phyloP scores from a whole-genome alignment of 2,888 invertebrate genomes.

The Axea sp. region DNA sequence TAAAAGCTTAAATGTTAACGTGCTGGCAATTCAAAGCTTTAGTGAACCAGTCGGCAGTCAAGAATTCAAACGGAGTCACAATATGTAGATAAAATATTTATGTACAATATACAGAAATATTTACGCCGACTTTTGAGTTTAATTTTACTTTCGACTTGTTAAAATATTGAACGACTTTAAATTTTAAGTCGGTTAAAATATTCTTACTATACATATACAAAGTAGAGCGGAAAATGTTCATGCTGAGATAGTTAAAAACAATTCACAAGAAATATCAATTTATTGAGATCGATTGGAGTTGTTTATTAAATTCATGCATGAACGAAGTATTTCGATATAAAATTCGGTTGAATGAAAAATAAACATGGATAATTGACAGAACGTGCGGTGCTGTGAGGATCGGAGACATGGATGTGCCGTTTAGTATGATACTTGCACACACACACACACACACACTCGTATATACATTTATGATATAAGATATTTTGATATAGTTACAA shows the following conservation, averaged over 20 bases:
- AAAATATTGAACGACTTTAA: too few relatives aligned
- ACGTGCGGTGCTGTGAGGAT: conserved; percentile 77
- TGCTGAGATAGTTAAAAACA: conserved; percentile 28
- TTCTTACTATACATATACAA: too few relatives aligned
- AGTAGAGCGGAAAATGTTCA: conserved; percentile 28
- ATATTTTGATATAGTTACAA: background rate
- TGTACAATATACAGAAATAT: too few relatives aligned
- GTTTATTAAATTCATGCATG: conserved; percentile 9
- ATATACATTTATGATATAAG: background rate
- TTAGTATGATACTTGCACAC: conserved; percentile 52
- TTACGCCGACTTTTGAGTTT: too few relatives aligned
- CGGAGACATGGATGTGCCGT: conserved; percentile 78
- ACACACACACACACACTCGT: background rate
- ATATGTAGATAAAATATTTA: background rate
- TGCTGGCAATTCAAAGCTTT: conserved; percentile 29
- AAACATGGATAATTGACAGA: conserved; percentile 29
- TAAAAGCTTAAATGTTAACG: conserved; percentile 24
- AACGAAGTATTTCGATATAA: background rate
- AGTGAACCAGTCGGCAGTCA: background rate
- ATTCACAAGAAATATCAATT: conserved; percentile 13
- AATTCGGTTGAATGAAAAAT: background rate
- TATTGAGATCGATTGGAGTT: background rate
- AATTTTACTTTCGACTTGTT: too few relatives aligned
- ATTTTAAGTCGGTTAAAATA: too few relatives aligned
- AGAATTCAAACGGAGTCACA: conserved; percentile 10